These are phyloP conservation scores for Drosophila atroscutellata DNA, from an alignment of 2,888 invertebrate genomes.

Conservation along the genomic window DNA sequence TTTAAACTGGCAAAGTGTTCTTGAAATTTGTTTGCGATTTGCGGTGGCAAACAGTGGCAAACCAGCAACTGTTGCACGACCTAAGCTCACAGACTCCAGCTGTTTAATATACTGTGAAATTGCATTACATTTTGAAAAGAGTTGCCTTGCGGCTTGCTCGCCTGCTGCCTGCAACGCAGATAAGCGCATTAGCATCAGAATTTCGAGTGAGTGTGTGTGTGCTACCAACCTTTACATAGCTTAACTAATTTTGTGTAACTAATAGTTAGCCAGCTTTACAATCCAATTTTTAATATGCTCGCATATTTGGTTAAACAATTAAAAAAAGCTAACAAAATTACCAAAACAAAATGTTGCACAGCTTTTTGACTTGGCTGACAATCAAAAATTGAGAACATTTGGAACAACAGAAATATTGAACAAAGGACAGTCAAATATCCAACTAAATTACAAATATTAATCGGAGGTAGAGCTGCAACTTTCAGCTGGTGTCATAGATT, in stretches of 20 bases:
- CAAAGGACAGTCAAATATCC: not conserved
- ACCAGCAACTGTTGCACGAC: constrained; percentile 53
- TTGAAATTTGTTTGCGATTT: constrained; percentile 59
- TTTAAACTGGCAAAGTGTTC: constrained; percentile 49
- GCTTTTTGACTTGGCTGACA: not conserved
- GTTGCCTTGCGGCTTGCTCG: constrained; percentile 52
- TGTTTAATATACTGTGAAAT: constrained; percentile 80
- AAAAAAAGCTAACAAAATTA: not conserved
- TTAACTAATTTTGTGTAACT: constrained; percentile 13
- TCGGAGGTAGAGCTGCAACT: not conserved
- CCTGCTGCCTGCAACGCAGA: constrained; percentile 54
- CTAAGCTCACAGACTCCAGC: constrained; percentile 55
- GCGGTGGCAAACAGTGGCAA: constrained; percentile 47
- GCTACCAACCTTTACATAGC: constrained; percentile 2
- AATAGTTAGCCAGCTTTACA: not conserved
- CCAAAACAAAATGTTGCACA: not conserved
- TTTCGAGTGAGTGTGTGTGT: constrained; percentile 14
- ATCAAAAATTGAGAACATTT: not conserved
- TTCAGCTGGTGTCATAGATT: constrained; percentile 15
- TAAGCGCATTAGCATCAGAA: constrained; percentile 69
- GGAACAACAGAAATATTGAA: not conserved
- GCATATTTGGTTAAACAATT: not conserved
- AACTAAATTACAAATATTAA: not conserved
- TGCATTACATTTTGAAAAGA: constrained; percentile 74
- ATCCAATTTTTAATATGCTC: not conserved